phyloP scores from a whole-genome alignment of 2,888 invertebrate species.

The Hirtodrosophila duncani region DNA sequence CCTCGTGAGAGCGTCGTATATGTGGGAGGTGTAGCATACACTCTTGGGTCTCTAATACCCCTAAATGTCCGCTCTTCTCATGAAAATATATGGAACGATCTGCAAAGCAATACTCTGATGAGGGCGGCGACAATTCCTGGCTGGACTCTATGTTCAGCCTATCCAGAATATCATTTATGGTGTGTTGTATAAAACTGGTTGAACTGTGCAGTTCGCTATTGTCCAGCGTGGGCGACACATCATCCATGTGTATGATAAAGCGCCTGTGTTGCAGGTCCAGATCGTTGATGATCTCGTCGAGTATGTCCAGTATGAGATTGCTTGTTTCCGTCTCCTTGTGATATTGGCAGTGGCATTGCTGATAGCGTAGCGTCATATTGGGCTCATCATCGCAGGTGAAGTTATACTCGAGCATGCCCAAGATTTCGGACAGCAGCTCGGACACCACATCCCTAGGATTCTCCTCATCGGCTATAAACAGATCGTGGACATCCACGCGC shows the following conservation, averaged over 20 bases:
- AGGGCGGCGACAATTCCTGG: slow-evolving; percentile 50
- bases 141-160: slow-evolving; percentile 66
- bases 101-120: slow-evolving; percentile 59
- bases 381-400: slow-evolving; percentile 43
- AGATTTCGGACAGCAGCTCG: slow-evolving; percentile 64
- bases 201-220: slow-evolving; percentile 20
- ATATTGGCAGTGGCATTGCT: slow-evolving; percentile 57
- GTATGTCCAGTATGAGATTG: slow-evolving; percentile 43
- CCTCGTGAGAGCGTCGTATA: slow-evolving; percentile 31
- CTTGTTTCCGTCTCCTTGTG: slow-evolving; percentile 23
- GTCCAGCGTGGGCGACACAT: neutral
- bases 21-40: slow-evolving; percentile 49
- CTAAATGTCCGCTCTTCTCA: slow-evolving; percentile 57
- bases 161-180: slow-evolving; percentile 44
- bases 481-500: slow-evolving; percentile 43
- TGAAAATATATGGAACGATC: slow-evolving; percentile 61
- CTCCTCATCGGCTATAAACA: slow-evolving; percentile 48
- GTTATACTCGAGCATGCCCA: slow-evolving; percentile 63
- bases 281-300: slow-evolving; percentile 62
- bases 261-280: slow-evolving; percentile 58
- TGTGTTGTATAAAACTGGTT: slow-evolving; percentile 38
- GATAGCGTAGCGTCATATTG: slow-evolving; percentile 59
- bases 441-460: slow-evolving; percentile 45
- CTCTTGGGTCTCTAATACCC: slow-evolving; percentile 11
- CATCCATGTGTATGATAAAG: slow-evolving; percentile 27